Conservation (phyloP, 2,888 invertebrate species). For the Drosophila suboccidentalis region DNA sequence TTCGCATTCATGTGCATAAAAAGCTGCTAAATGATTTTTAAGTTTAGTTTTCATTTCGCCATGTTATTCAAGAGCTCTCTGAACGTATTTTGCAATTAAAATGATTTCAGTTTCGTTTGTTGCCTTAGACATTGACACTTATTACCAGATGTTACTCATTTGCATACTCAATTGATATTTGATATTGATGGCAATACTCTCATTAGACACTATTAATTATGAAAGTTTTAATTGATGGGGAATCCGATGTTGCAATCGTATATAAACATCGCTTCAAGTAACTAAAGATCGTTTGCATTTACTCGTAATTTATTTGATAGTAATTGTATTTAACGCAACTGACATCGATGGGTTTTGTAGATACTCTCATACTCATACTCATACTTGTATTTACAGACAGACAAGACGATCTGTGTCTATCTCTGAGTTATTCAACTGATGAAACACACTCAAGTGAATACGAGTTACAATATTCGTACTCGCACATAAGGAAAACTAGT, state of each 20-base stretch:
- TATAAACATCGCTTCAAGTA: constrained; percentile 23
- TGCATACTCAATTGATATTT: constrained; percentile 49
- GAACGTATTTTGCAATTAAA: constrained; percentile 38
- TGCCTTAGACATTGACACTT: constrained; percentile 31
- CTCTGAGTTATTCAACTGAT: constrained; percentile 49
- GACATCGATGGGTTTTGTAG: constrained; percentile 40
- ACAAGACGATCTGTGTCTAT: constrained; percentile 37
- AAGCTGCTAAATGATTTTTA: constrained; percentile 55
- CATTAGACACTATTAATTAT: constrained; percentile 62
- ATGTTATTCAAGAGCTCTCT: constrained; percentile 28
- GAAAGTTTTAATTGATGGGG: constrained; percentile 61
- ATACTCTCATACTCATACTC: constrained; percentile 6
- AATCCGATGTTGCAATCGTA: constrained; percentile 28
- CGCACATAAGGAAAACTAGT: constrained; percentile 45
- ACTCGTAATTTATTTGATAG: constrained; percentile 56
- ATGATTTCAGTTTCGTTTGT: constrained; percentile 17
- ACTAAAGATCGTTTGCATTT: constrained; percentile 41
- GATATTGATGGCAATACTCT: constrained; percentile 28
- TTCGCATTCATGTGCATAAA: constrained; percentile 58
- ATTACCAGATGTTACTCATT: constrained; percentile 41
- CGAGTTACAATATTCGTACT: constrained; percentile 1
- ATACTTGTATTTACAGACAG: constrained; percentile 23
- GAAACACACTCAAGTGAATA: constrained; percentile 29
- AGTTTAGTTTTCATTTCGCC: constrained; percentile 21
- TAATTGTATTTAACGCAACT: constrained; percentile 49